Base-by-base conservation (phyloP, 2,797 vertebrate species). In the Adelosebastes latens region DNA sequence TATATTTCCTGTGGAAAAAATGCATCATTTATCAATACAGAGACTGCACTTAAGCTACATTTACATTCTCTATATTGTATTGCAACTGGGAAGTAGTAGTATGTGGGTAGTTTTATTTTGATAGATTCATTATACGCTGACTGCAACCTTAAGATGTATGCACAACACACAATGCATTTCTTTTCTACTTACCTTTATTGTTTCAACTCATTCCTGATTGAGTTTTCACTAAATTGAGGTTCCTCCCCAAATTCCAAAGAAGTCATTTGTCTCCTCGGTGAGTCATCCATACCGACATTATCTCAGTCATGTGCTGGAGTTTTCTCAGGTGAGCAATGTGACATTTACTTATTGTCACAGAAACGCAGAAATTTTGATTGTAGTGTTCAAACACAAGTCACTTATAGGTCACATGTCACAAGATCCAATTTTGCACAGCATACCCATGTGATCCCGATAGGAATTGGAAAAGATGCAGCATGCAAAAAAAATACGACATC, bases 291-390 rank as follows among this genome's bases (percentile, higher is more conserved):
- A 6, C 2, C 4, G 2, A 14, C 67, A 6, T 13, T 1, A 13
- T 53, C 34, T 69, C 49, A 0, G 22, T 71, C 70, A 34, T 58
- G 6, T 24, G 16, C 65, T 13, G 46, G 7, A 7, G 14, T 6
- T 24, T 78, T 72, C 80, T 85, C 82, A 53, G 64, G 75, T 82
- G 85, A 77, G 36, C 77, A 27, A 52, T 10, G 31, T 88, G 83
- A 83, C 76, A 75, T 88, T 77, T 86, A 55, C 75, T 55, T 73
- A 68, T 52, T 60, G 66, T 46, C 25, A 64, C 3, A 18, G 27
- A 24, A 75, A 73, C 59, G 27, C 39, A 68, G 25, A 61, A 8
- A 27, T 46, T 34, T 29, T 42, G 63, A 62, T 0, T 16, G 1
- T 2, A 61, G 69, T 46, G 79, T 84, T 84, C 79, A 80, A 84